Evolutionary conservation across 2,888 invertebrate species (phyloP).

Genomic region (Hyles lineata): DNA sequence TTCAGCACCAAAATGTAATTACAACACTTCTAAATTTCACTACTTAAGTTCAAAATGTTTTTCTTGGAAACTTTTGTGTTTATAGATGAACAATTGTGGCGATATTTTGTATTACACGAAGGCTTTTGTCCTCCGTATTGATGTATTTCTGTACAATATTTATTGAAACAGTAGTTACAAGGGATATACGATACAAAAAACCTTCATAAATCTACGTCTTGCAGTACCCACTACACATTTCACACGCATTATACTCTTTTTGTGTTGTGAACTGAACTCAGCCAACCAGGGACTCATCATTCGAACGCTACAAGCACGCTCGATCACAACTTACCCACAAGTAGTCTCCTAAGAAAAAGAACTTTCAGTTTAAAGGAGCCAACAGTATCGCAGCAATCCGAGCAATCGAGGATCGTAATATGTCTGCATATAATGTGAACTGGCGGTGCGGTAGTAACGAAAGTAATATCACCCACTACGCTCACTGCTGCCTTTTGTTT

Average conservation of each 20-base stretch:
- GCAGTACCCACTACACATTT: neutral
- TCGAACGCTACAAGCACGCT: neutral
- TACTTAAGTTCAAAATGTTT: no score
- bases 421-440: conserved; percentile 53
- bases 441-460: conserved; percentile 53
- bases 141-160: no score
- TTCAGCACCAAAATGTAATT: no score
- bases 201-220: neutral
- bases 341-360: conserved; percentile 17
- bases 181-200: neutral
- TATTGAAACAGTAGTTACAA: no score
- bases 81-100: no score
- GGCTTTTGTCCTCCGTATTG: no score
- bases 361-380: neutral
- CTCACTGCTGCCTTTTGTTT: conserved; percentile 72
- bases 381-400: conserved; percentile 36
- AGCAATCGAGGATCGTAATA: conserved; percentile 37
- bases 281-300: conserved; percentile 3
- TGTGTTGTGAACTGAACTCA: neutral
- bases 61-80: no score
- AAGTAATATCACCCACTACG: conserved; percentile 68
- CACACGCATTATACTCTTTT: neutral
- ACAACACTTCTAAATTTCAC: no score
- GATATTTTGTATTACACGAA: no score
- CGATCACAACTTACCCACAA: conserved; percentile 1